Percentiles rank a stretch among this genome's conserved stretches.
Evolutionary conservation across 2,888 invertebrate genomes (phyloP).

Genomic region (Hirtodrosophila alboralis): DNA sequence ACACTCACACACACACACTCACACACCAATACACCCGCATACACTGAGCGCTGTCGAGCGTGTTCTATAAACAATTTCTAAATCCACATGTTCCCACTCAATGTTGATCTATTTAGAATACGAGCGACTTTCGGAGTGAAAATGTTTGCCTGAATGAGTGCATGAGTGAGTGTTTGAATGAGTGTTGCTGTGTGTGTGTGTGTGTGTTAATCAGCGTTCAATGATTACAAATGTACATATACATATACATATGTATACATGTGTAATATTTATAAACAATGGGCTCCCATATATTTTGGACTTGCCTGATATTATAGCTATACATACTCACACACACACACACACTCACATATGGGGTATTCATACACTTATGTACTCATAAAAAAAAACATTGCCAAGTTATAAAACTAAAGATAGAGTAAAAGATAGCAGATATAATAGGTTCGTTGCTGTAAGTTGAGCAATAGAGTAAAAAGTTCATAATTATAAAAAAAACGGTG

Average conservation of each 20-base stretch:
- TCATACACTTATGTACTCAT: not conserved
- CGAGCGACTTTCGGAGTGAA: conserved; percentile 12
- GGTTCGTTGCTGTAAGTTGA: too few relatives aligned
- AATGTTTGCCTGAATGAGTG: not conserved
- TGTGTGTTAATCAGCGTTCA: conserved; percentile 36
- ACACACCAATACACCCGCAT: conserved; percentile 18
- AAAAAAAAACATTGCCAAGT: not conserved
- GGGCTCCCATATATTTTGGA: too few relatives aligned
- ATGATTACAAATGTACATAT: conserved; percentile 46
- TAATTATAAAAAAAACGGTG: too few relatives aligned
- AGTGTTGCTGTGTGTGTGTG: not conserved
- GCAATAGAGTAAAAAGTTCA: too few relatives aligned
- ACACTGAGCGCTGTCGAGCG: conserved; percentile 10
- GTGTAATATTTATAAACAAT: conserved; percentile 55
- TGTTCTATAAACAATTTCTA: conserved; percentile 30
- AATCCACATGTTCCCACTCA: conserved; percentile 8
- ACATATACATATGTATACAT: too few relatives aligned
- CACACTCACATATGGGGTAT: not conserved
- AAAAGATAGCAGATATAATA: too few relatives aligned
- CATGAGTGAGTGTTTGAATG: not conserved
- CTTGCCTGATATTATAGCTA: conserved; percentile 20
- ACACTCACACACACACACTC: conserved; percentile 34
- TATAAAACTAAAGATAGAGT: not conserved
- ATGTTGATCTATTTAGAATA: conserved; percentile 45
- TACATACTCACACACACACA: conserved; percentile 7